A percentile compares a stretch with the other conserved stretches of the same genome.
phyloP scores from a whole-genome alignment of 2,797 vertebrate genomes.

The Pipistrellus kuhlii region DNA sequence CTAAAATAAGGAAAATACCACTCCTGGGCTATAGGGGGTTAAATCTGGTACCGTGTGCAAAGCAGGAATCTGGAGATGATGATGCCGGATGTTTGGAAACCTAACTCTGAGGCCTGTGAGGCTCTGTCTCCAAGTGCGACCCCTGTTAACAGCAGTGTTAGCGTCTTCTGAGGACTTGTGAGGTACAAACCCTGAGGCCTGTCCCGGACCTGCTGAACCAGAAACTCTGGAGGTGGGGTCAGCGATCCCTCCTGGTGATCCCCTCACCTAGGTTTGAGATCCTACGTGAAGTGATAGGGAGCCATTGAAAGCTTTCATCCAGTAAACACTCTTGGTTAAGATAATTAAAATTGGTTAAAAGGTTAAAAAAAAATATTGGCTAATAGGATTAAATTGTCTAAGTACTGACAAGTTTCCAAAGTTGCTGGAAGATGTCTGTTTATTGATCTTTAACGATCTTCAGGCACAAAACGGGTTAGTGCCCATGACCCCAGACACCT shows the following conservation, averaged over 20 bases:
- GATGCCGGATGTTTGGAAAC: not conserved
- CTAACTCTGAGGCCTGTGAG: not conserved
- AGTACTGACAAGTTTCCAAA: not conserved
- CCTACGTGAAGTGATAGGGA: not conserved
- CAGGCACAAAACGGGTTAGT: not conserved
- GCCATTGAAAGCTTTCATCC: not conserved
- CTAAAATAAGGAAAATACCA: not conserved
- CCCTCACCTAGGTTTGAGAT: not conserved
- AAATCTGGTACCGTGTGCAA: not conserved
- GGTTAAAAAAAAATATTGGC: not conserved
- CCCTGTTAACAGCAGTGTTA: not conserved
- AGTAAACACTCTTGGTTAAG: not conserved
- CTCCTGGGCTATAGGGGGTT: not conserved
- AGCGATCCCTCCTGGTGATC: not conserved
- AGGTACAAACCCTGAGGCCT: not conserved
- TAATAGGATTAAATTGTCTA: not conserved
- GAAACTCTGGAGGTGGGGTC: not conserved
- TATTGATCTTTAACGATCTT: not conserved
- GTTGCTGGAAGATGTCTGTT: not conserved
- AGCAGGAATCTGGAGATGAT: not conserved
- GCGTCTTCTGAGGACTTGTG: not conserved
- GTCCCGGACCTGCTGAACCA: not conserved
- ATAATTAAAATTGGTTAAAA: not conserved
- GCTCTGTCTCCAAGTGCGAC: not conserved
- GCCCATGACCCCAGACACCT: not conserved